phyloP scores from a whole-genome alignment of 2,888 invertebrate species.

The Tetrapedia diversipes region DNA sequence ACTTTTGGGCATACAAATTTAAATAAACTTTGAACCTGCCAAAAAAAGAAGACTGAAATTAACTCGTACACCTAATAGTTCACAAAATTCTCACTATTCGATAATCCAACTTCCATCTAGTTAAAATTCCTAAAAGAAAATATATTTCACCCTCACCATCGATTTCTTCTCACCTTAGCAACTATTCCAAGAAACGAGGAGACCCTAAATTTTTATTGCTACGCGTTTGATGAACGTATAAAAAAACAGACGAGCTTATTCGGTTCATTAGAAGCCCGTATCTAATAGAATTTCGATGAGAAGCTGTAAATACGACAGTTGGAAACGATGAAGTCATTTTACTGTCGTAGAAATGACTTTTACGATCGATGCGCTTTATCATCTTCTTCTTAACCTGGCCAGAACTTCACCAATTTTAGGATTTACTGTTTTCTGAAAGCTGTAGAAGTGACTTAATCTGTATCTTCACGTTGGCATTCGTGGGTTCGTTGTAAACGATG shows the following conservation, averaged over 20 bases:
- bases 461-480: conserved; percentile 10
- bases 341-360: conserved; percentile 61
- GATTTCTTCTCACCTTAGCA: conserved; percentile 8
- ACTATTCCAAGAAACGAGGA: not conserved
- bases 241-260: conserved; percentile 23
- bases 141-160: too few species aligned
- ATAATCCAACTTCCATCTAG: not conserved
- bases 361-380: conserved; percentile 22
- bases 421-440: conserved; percentile 2
- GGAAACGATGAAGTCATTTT: conserved; percentile 56
- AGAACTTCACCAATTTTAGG: conserved; percentile 27
- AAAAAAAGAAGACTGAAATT: too few species aligned
- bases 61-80: too few species aligned
- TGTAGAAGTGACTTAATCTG: conserved; percentile 30
- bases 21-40: too few species aligned
- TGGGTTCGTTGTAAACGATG: conserved; percentile 2
- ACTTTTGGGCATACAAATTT: too few species aligned
- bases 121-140: not conserved
- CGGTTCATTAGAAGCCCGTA: conserved; percentile 18
- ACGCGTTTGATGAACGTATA: not conserved
- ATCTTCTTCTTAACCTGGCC: not conserved
- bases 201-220: not conserved
- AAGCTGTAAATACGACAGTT: conserved; percentile 54
- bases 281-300: conserved; percentile 41
- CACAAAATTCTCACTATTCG: too few species aligned